Conservation (phyloP, 2,113 vertebrate genomes). For the Corynorhinus townsendii region DNA sequence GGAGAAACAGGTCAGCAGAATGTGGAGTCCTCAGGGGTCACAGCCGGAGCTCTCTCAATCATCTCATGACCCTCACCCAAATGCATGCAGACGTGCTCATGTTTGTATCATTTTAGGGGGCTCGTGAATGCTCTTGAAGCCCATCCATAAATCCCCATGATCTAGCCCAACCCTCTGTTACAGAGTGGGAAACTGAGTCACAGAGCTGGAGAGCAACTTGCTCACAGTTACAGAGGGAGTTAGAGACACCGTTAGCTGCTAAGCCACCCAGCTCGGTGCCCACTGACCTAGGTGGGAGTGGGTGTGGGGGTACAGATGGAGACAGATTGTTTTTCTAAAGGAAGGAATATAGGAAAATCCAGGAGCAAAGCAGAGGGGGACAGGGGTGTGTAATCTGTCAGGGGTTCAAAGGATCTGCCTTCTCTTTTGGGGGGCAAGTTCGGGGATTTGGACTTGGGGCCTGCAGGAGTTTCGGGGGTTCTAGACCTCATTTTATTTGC, state of each 20-base stretch:
- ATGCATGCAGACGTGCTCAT: background rate
- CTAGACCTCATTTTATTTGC: background rate
- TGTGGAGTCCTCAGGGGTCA: background rate
- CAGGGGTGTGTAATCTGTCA: too few relatives aligned
- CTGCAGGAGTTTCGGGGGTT: background rate
- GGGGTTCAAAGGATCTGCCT: background rate
- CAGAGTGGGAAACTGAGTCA: background rate
- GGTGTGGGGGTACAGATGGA: background rate
- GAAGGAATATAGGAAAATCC: background rate
- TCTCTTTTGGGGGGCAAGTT: background rate
- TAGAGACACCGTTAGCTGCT: background rate
- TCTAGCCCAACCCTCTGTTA: background rate
- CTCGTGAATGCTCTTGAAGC: background rate
- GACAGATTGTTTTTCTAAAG: background rate
- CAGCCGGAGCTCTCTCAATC: accelerated
- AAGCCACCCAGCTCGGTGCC: background rate
- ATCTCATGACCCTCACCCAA: background rate
- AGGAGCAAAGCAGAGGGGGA: background rate
- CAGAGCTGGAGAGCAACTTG: background rate
- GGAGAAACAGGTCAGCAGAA: background rate
- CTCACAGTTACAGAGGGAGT: background rate
- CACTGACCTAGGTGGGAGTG: background rate
- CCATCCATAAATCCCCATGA: background rate
- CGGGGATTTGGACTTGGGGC: background rate
- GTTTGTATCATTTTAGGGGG: background rate